phyloP scores from a whole-genome alignment of 2,113 vertebrate genomes.

The Mohoua ochrocephala region DNA sequence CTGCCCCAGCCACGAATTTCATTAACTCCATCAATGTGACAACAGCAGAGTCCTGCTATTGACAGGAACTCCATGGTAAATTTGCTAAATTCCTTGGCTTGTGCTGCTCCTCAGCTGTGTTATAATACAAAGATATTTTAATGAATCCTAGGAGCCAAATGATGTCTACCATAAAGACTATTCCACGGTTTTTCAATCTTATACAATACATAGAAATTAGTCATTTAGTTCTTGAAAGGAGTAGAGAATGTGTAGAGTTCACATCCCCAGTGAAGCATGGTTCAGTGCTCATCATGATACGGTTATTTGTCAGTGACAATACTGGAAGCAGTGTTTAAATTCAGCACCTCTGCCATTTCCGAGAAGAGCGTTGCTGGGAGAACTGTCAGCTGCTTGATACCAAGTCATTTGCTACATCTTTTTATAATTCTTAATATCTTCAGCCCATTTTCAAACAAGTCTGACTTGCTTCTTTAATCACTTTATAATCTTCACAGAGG shows the following conservation, averaged over 20 bases:
- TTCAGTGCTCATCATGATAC: not conserved
- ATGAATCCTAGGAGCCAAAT: not conserved
- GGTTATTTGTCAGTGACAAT: not conserved
- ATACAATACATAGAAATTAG: not conserved
- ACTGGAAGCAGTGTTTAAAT: not conserved
- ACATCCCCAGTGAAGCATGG: not conserved
- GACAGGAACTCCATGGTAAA: not conserved
- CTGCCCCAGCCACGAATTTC: not conserved
- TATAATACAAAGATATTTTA: not conserved
- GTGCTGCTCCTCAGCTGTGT: not conserved
- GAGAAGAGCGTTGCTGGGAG: not conserved
- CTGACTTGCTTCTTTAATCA: not conserved
- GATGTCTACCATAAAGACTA: not conserved
- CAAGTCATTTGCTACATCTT: not conserved
- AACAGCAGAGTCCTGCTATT: not conserved
- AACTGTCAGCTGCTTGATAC: not conserved
- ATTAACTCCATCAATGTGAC: not conserved
- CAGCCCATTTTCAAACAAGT: not conserved
- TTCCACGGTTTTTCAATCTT: not conserved
- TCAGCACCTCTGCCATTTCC: not conserved
- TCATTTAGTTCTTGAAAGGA: not conserved
- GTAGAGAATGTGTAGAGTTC: not conserved
- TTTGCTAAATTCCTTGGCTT: not conserved
- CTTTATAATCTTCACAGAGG: not conserved
- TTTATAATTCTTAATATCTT: not conserved